Evolutionary conservation across 2,797 vertebrate genomes (phyloP).

Genomic region (Squalus acanthias): DNA sequence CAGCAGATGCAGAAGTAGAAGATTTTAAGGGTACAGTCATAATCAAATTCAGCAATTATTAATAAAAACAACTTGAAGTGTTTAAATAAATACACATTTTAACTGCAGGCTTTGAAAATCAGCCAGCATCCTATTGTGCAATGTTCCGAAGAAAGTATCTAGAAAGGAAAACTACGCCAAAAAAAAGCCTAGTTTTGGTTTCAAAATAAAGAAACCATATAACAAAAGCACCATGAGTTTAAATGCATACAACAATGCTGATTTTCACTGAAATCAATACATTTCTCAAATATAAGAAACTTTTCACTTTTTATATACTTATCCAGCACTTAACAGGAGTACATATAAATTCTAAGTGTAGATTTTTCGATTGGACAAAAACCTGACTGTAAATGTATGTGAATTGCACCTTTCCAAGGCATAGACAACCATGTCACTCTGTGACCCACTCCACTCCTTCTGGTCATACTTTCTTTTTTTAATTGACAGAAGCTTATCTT

Average conservation of each 20-base stretch:
- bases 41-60: background rate
- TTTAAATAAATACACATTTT: background rate
- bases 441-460: too few relatives aligned
- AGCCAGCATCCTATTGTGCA: background rate
- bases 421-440: too few relatives aligned
- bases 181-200: background rate
- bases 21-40: background rate
- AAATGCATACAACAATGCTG: background rate
- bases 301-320: background rate
- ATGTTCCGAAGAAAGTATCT: background rate
- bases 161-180: background rate
- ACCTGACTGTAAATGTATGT: background rate
- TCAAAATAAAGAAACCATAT: background rate
- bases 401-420: background rate
- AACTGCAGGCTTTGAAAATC: background rate
- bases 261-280: background rate
- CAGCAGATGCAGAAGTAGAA: background rate
- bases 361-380: too few relatives aligned
- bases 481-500: too few relatives aligned
- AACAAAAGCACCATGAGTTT: background rate
- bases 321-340: background rate
- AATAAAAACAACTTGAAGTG: background rate
- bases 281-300: background rate
- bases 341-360: background rate
- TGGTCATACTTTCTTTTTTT: too few relatives aligned